Conservation (phyloP, 1,140 invertebrate genomes). For the Diorhabda elongata region DNA sequence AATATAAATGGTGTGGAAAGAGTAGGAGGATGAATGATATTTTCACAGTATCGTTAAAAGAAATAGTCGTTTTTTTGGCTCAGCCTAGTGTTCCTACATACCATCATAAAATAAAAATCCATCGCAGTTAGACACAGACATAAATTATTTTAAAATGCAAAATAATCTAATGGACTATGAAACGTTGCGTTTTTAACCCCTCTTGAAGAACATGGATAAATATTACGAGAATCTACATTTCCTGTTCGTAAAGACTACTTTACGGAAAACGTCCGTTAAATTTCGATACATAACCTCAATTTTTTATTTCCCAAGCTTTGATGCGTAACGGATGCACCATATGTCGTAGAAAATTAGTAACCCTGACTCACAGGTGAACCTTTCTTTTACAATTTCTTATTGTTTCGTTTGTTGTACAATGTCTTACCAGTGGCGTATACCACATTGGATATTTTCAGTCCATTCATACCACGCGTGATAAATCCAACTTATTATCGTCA, state of each 20-base stretch:
- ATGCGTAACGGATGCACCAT: constrained; percentile 22
- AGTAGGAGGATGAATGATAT: no score
- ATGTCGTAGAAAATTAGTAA: constrained; percentile 12
- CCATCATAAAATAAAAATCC: no score
- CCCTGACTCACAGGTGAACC: not conserved
- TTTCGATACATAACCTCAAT: constrained; percentile 5
- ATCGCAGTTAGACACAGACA: no score
- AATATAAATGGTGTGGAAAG: no score
- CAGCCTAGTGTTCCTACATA: no score
- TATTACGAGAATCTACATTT: constrained; percentile 6
- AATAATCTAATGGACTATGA: constrained; percentile 11
- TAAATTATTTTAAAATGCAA: constrained; percentile 9
- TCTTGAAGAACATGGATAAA: not conserved
- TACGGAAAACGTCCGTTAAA: constrained; percentile 13
- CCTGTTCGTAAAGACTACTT: constrained; percentile 9
- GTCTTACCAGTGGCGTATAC: not conserved
- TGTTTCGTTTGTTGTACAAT: not conserved
- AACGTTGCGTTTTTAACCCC: constrained; percentile 12
- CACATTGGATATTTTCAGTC: no score
- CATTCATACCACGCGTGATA: no score
- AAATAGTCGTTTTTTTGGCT: no score
- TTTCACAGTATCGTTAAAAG: no score
- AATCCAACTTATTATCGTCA: no score
- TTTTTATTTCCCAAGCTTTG: constrained; percentile 20
- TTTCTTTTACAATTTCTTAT: not conserved